These are phyloP conservation scores for Norana najaformis DNA, from an alignment of 2,888 invertebrate species.

Conservation along the genomic window DNA sequence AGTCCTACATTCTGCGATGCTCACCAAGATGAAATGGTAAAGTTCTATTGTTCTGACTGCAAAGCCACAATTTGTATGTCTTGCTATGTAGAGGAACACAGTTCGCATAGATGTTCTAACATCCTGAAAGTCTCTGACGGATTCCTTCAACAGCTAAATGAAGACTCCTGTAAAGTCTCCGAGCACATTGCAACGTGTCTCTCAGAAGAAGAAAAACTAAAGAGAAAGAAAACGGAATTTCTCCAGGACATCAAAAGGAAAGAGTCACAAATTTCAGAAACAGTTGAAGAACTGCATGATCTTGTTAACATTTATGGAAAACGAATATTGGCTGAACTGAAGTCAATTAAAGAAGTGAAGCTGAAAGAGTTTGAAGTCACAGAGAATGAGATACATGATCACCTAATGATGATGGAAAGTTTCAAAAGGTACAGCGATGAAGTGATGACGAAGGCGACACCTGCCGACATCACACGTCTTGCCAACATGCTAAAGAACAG, in stretches of 20 bases:
- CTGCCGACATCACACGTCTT: not conserved
- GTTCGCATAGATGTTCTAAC: conserved; percentile 17
- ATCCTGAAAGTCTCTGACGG: conserved; percentile 19
- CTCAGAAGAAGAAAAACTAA: not conserved
- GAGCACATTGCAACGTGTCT: not conserved
- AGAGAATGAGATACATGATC: not conserved
- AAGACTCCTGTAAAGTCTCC: not conserved
- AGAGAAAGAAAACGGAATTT: not conserved
- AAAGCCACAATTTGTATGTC: conserved; percentile 1
- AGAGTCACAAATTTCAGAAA: not conserved
- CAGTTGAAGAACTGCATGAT: not conserved
- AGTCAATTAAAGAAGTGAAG: not conserved
- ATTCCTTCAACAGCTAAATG: conserved; percentile 5
- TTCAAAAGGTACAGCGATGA: conserved; percentile 10
- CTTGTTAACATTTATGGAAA: not conserved
- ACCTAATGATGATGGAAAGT: conserved; percentile 17
- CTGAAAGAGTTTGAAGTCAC: not conserved
- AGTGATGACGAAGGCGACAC: conserved; percentile 1
- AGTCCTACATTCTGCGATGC: conserved; percentile 13
- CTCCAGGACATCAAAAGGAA: not conserved
- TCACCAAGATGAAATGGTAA: conserved; percentile 7
- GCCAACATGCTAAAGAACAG: conserved; percentile 10
- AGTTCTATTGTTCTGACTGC: conserved; percentile 16
- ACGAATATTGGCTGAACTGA: not conserved
- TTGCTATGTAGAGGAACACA: conserved; percentile 17